phyloP scores from a whole-genome alignment of 2,797 vertebrate genomes.

The Clarias laeviceps region DNA sequence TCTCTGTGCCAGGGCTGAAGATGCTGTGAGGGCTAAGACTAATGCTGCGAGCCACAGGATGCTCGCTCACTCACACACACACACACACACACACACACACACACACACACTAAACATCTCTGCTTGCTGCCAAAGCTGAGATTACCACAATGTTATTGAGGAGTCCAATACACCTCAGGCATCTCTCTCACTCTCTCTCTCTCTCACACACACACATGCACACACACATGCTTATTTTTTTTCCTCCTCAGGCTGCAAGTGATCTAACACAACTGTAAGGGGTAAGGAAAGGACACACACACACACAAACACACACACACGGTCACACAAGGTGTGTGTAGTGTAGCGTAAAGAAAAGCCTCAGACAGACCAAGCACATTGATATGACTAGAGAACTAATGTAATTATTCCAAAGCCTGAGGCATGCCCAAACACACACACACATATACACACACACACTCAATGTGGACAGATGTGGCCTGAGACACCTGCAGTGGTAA shows the following conservation, averaged over 20 bases:
- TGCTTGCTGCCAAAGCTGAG: constrained; percentile 50
- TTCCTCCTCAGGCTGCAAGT: constrained; percentile 14
- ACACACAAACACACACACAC: constrained; percentile 68
- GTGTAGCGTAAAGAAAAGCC: constrained; percentile 71
- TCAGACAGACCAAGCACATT: constrained; percentile 69
- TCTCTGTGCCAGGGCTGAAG: constrained; percentile 41
- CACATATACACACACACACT: constrained; percentile 24
- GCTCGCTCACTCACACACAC: constrained; percentile 24
- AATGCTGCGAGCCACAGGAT: constrained; percentile 38
- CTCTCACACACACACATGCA: not conserved
- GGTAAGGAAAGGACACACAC: constrained; percentile 46
- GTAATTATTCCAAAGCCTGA: constrained; percentile 44
- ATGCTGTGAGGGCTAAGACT: constrained; percentile 41
- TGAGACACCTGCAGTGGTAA: constrained; percentile 47
- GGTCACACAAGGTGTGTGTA: constrained; percentile 76
- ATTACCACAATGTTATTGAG: constrained; percentile 46
- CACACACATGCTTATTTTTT: not conserved
- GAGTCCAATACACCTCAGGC: constrained; percentile 45
- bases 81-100: constrained; percentile 31
- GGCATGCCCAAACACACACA: constrained; percentile 38
- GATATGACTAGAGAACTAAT: constrained; percentile 49
- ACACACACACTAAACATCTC: constrained; percentile 35
- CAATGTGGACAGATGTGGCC: constrained; percentile 33
- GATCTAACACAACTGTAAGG: constrained; percentile 45
- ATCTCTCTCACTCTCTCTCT: not conserved